These are phyloP conservation scores for Malurus leucopterus DNA, from an alignment of 2,797 vertebrate genomes.

Conservation along the genomic window DNA sequence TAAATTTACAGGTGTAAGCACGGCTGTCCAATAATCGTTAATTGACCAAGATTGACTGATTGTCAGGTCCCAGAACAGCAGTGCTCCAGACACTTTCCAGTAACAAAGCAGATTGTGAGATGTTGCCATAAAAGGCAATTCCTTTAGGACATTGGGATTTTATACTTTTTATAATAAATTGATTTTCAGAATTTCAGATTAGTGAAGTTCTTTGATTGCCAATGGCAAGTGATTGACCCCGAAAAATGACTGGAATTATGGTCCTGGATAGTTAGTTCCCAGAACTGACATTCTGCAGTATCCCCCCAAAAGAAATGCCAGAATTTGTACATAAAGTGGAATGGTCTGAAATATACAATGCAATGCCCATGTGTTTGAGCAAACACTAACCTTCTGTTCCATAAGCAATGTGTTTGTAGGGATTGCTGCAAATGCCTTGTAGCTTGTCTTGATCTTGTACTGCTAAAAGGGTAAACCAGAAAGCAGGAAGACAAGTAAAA, in stretches of 20 bases:
- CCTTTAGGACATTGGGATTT: not conserved
- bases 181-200: not conserved
- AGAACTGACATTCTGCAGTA: not conserved
- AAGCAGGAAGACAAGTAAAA: constrained; percentile 59
- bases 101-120: not conserved
- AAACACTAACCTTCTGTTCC: constrained; percentile 93
- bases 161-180: not conserved
- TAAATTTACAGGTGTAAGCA: not conserved
- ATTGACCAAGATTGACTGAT: not conserved
- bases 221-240: not conserved
- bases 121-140: not conserved
- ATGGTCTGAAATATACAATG: not conserved
- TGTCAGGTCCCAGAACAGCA: not conserved
- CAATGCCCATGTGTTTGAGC: constrained; percentile 14
- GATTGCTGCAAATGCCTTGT: constrained; percentile 94
- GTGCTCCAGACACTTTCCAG: not conserved
- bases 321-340: not conserved
- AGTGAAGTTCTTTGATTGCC: not conserved
- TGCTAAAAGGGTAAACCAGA: constrained; percentile 73
- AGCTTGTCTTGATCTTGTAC: constrained; percentile 91
- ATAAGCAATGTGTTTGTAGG: constrained; percentile 93
- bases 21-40: not conserved
- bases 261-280: not conserved
- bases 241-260: not conserved
- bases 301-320: not conserved